These are phyloP conservation scores for Lynx canadensis DNA, from an alignment of 2,113 vertebrate species.

Conservation along the genomic window DNA sequence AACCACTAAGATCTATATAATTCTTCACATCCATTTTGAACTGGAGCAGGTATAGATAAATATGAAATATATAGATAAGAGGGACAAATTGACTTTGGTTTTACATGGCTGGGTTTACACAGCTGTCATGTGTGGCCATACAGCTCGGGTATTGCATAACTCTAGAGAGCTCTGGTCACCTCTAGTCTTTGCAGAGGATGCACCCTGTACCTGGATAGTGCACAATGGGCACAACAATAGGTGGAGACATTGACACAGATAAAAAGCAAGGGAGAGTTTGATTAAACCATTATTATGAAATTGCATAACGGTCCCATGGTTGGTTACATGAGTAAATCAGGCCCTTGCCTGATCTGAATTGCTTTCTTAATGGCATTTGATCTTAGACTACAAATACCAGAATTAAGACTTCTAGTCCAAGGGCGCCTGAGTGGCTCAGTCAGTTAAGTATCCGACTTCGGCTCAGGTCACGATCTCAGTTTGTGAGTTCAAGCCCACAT, in stretches of 20 bases:
- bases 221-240: fast-evolving
- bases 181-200: neutral
- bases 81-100: neutral
- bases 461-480: too few species aligned
- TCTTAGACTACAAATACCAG: neutral
- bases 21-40: neutral
- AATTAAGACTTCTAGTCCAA: neutral
- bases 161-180: neutral
- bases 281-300: neutral
- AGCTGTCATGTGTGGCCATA: fast-evolving
- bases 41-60: neutral
- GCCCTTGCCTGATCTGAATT: neutral
- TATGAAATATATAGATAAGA: neutral
- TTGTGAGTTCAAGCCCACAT: too few species aligned
- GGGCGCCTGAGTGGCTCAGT: too few species aligned
- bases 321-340: neutral
- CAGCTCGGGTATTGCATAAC: neutral
- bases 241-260: neutral
- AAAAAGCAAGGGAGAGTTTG: neutral
- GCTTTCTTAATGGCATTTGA: neutral
- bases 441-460: too few species aligned
- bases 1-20: neutral
- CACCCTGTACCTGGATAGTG: neutral
- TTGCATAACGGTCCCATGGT: neutral
- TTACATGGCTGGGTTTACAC: neutral